Conservation (phyloP, 2,797 vertebrate species). For the Furcifer pardalis region DNA sequence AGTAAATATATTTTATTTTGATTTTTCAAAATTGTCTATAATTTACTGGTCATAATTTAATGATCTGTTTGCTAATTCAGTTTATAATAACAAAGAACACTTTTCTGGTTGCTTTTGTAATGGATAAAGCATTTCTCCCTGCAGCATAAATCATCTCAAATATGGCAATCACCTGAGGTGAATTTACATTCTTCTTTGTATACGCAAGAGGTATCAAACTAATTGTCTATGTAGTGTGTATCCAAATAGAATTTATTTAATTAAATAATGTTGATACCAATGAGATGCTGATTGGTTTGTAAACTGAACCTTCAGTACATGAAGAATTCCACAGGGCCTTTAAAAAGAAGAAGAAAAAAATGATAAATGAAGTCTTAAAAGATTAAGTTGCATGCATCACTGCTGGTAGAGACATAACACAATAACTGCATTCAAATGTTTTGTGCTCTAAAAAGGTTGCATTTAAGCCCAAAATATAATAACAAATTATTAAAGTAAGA, state of each 20-base stretch:
- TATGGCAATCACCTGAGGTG: conserved; percentile 18
- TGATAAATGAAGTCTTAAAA: conserved; percentile 60
- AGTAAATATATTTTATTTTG: conserved; percentile 66
- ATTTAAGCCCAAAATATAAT: not conserved
- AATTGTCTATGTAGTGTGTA: conserved; percentile 61
- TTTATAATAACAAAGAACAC: conserved; percentile 17
- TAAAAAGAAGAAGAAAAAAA: conserved; percentile 66
- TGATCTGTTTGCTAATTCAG: conserved; percentile 42
- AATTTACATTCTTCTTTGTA: conserved; percentile 55
- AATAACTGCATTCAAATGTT: not conserved
- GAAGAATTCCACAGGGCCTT: conserved; percentile 81
- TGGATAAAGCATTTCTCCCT: conserved; percentile 30
- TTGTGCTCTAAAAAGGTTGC: conserved; percentile 22
- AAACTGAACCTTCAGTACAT: conserved; percentile 80
- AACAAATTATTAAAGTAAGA: conserved; percentile 15
- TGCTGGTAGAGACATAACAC: conserved; percentile 50
- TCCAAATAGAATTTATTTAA: conserved; percentile 69
- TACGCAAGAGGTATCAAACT: conserved; percentile 64
- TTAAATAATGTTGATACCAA: conserved; percentile 76
- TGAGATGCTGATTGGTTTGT: conserved; percentile 77
- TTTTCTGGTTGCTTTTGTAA: conserved; percentile 13
- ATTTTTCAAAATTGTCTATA: conserved; percentile 47
- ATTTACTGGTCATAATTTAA: conserved; percentile 61
- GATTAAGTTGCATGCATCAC: conserved; percentile 49
- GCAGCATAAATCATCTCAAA: conserved; percentile 38